These are phyloP conservation scores for Colistium nudipinnis DNA, from an alignment of 2,113 vertebrate genomes.

Conservation along the genomic window DNA sequence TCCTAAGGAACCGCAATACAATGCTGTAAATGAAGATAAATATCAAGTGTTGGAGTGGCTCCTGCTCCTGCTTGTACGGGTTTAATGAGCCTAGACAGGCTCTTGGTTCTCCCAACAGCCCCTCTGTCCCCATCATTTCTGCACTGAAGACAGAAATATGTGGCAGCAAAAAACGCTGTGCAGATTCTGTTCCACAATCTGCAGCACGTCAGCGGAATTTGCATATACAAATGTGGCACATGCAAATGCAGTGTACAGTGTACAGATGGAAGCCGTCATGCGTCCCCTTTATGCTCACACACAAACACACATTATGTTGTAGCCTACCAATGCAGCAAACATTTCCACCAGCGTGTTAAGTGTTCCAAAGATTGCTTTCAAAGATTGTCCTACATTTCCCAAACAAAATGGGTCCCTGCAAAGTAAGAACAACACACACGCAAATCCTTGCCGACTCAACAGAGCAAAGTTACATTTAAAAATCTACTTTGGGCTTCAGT, in stretches of 20 bases:
- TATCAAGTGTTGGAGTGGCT: not conserved
- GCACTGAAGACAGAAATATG: not conserved
- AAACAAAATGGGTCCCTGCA: too few species aligned
- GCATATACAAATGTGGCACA: slow-evolving; percentile 24
- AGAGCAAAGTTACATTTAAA: slow-evolving; percentile 38
- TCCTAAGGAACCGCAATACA: too few species aligned
- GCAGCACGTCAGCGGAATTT: not conserved
- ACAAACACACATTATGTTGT: slow-evolving; percentile 6
- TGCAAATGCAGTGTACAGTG: slow-evolving; percentile 26
- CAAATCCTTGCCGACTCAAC: slow-evolving; percentile 1
- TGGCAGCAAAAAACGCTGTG: slow-evolving; percentile 15
- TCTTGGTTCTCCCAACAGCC: slow-evolving; percentile 5
- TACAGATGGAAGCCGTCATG: not conserved
- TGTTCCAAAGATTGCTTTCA: too few species aligned
- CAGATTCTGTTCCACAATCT: slow-evolving; percentile 6
- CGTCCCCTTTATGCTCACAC: too few species aligned
- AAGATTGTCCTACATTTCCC: too few species aligned
- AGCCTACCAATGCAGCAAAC: too few species aligned
- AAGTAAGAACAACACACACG: too few species aligned
- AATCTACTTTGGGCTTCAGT: slow-evolving; percentile 18
- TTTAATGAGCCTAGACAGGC: slow-evolving; percentile 18
- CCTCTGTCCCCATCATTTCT: slow-evolving; percentile 16
- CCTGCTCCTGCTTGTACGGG: slow-evolving; percentile 13
- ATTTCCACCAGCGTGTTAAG: too few species aligned
- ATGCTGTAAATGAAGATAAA: too few species aligned